Conservation (phyloP, 92 coral and sea anemone species). For the Chrysogorgia sp. region DNA sequence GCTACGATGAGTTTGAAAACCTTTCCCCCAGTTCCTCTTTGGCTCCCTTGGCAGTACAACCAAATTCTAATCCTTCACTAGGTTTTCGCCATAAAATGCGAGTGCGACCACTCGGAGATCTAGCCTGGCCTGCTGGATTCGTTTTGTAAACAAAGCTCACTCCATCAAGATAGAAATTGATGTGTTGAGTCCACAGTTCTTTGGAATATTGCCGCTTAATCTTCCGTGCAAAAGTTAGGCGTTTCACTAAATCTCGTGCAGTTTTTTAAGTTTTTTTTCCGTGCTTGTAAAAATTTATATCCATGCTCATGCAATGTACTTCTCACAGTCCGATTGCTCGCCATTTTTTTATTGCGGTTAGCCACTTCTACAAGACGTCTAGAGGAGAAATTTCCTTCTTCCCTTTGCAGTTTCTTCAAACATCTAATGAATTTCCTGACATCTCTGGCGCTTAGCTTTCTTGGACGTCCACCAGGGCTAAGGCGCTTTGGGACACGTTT, state of each 20-base stretch:
- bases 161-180: conserved; percentile 64
- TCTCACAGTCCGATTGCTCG: conserved; percentile 43
- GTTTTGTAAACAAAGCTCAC: conserved; percentile 47
- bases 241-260: conserved; percentile 31
- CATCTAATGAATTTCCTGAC: conserved; percentile 22
- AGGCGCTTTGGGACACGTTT: too few species aligned
- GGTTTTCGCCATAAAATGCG: conserved; percentile 63
- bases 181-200: conserved; percentile 46
- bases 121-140: conserved; percentile 59
- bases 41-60: conserved; percentile 59
- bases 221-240: conserved; percentile 46
- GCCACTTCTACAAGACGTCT: conserved; percentile 34
- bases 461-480: conserved; percentile 44
- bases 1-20: conserved; percentile 59
- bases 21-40: conserved; percentile 68
- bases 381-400: conserved; percentile 43
- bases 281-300: conserved; percentile 46
- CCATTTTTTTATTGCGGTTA: not conserved
- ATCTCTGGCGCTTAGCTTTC: conserved; percentile 31
- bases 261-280: conserved; percentile 56
- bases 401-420: conserved; percentile 25
- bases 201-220: conserved; percentile 41
- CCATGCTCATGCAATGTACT: conserved; percentile 44
- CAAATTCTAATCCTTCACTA: conserved; percentile 45
- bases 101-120: conserved; percentile 46